Conservation (phyloP, 1,140 invertebrate species). For the Anagrus nilaparvatae region DNA sequence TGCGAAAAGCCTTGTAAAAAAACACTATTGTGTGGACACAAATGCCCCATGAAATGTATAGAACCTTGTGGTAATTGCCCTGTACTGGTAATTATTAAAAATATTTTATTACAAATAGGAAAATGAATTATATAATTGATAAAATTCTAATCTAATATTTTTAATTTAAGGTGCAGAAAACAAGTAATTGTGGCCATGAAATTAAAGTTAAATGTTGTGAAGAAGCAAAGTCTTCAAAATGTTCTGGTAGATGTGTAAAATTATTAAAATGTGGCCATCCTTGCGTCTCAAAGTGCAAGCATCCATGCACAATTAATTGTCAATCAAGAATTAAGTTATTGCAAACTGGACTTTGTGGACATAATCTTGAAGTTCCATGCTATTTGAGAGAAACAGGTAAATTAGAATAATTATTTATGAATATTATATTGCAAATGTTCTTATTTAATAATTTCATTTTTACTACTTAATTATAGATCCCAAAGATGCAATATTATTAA, state of each 20-base stretch:
- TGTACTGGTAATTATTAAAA: neutral
- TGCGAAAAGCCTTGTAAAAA: neutral
- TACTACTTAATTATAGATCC: too few relatives aligned
- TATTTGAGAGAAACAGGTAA: conserved; percentile 3
- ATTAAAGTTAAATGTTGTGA: conserved; percentile 1
- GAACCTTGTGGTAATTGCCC: neutral
- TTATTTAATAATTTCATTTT: too few relatives aligned
- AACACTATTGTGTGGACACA: neutral
- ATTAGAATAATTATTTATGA: too few relatives aligned
- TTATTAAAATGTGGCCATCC: neutral
- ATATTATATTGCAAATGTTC: too few relatives aligned
- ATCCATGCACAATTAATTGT: neutral
- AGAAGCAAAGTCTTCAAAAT: neutral
- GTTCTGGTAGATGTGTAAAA: neutral
- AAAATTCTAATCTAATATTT: neutral
- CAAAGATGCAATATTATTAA: neutral
- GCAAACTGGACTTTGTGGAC: neutral
- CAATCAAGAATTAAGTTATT: neutral
- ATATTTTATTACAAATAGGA: neutral
- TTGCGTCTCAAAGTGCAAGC: neutral
- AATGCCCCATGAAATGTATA: neutral
- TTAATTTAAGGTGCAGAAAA: neutral
- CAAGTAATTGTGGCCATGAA: neutral
- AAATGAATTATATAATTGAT: neutral
- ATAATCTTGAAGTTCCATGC: neutral